Base-by-base conservation (phyloP, 1,140 invertebrate species). In the Papilio polytes region DNA sequence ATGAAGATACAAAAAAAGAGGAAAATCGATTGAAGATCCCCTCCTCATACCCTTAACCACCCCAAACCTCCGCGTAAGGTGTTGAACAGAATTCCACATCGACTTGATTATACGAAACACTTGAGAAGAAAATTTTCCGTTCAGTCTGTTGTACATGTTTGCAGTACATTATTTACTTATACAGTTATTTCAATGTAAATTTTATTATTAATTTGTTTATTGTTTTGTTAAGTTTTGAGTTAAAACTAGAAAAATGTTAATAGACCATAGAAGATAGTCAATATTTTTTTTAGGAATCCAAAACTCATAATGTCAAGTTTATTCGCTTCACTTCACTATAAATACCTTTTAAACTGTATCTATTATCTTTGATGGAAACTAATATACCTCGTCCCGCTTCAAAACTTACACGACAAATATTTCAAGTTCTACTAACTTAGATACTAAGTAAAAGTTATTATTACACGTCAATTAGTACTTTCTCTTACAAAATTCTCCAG, bases 1-100 rank as follows among this genome's bases (percentile, higher is more conserved):
- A 74, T 74, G 73, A 74, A 74, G 73, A 74, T 74, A 74, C 73
- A 74, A 74, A 74, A n/a, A 74, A 74, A 73, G 70, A 74, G 46
- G 73, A 74, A 51, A 74, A 74, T 74, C 73, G 73, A 74, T 74
- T 74, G 73, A 46, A 48, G 20, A 46, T 26, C 13, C 41, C n/a
- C 36, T 22, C 41, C 73, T 31, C 20, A 15, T 26, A 12, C 63
- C 63, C 22, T 13, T 66, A 66, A 13, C 63, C 63, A 31, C 63
- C 63, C 63, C 12, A 9, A 63, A 22, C 20, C 59, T 26, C 59
- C 22, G 7, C 26, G 63, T 70, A 70, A 70, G 63, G 63, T 70
- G 63, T 70, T 36, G 63, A 70, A 70, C 63, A 31, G 13, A 36
- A 70, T 70, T 70, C 1, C 63, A 70, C 63, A 70, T 31, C 26